Base-by-base conservation (phyloP, 2,888 invertebrate genomes). In the Podabrus alpinus region DNA sequence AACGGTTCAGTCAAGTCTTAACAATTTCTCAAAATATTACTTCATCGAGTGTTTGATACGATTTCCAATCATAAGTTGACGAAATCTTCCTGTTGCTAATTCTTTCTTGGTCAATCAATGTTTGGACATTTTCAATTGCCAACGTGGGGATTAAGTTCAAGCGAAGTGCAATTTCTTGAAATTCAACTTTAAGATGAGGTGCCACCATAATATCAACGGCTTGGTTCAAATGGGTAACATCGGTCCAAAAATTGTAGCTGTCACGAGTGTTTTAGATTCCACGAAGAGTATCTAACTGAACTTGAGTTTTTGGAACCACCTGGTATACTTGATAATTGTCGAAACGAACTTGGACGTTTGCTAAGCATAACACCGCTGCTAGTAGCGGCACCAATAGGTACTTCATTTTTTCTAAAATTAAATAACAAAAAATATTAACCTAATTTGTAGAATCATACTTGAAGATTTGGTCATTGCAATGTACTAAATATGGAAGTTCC, bases 101-200 rank as follows among this genome's bases (percentile, higher is more conserved):
- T 69, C 68, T 68, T 15, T 60, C 17, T 16, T 62, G 15, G 9
- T 72, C 15, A 86, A 72, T 68, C 29, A 72, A 61, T 4, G 15
- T 84, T 86, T 93, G 92, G 0, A 94, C 90, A 86, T 93, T 88
- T 1, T 89, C 84, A 71, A 93, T 89, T 69, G 89, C 85, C 1
- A 90, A 79, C 76, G 88, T 83, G 59, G 84, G 85, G 17, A 87
- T 76, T 4, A 91, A 84, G 1, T 86, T 85, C 66, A 85, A 83
- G 0, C 83, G 66, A 1, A 86, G 82, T 67, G 91, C 85, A 0
- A 88, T 81, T 59, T 85, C 79, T 69, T 87, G 83, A 79, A 93
- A 91, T 0, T 88, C 85, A 0, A 69, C 68, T 25, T 88, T 82
- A 45, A 88, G 86, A 7, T 88, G 85, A 0, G 93, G 92, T 11